Base-by-base conservation (phyloP, 2,113 vertebrate species). In the Falcunculus frontatus region DNA sequence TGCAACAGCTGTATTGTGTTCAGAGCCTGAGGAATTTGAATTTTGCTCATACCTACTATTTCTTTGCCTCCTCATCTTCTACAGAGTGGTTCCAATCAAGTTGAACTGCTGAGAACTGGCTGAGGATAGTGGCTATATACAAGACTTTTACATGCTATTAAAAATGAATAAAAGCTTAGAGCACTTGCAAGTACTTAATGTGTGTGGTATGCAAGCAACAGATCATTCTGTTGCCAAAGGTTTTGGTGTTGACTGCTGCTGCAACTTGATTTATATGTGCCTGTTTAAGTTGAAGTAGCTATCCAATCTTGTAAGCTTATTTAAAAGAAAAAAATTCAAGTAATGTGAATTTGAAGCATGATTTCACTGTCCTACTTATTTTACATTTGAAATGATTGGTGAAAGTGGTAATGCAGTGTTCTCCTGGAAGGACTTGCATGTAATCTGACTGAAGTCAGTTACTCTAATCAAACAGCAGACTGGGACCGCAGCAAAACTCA, bases 241-340 rank as follows among this genome's bases (percentile, higher is more conserved):
- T 46, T 85, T 91, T 85, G 87, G 44, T 78, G 84, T 74, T 88
- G 88, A 90, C 56, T 72, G 39, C 74, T 91, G 37, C 91, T 91
- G 16, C 2, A 16, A 47, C 74, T 94, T 95, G 92, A 97, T 79
- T 95, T 95, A 67, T 88, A 22, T 46, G 26, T 62, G 52, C 37
- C 53, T 75, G 63, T 83, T 96, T 44, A 79, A 92, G 89, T 37
- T 87, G 87, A 96, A 94, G 26, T 80, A 86, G 57, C 63, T 74
- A 26, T 56, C 89, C 55, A 56, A 70, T 70, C 52, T 90, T 62
- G 32, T 30, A 91, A 83, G 56, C 26, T 77, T 42, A 33, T 62
- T 62, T 44, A 2, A 18, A 47, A 65, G 53, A 70, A 63, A 78
- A 42, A 47, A 76, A 39, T 9, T 17, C 47, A 90, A 92, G 39